These are phyloP conservation scores for Glyphotaelius pellucidus DNA, from an alignment of 2,888 invertebrate species.

Conservation along the genomic window DNA sequence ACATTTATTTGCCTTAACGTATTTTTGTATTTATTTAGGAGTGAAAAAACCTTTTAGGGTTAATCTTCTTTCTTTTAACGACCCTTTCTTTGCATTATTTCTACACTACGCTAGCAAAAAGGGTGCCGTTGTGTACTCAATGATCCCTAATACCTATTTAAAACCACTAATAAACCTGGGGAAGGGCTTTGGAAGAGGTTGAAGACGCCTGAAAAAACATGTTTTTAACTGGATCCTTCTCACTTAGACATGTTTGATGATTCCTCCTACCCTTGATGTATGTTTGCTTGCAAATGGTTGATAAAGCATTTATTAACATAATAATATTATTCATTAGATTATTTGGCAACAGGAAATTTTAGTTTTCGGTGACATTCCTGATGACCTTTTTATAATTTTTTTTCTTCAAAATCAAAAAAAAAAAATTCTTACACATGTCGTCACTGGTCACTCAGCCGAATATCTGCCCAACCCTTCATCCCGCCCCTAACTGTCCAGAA, in stretches of 20 bases:
- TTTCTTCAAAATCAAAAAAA: too few species aligned
- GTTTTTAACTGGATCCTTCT: neutral
- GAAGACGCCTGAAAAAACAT: neutral
- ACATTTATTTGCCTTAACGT: neutral
- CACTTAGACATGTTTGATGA: neutral
- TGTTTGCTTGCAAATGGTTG: neutral
- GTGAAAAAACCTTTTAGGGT: constrained; percentile 21
- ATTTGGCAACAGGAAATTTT: too few species aligned
- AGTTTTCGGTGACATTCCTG: too few species aligned
- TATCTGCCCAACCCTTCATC: too few species aligned
- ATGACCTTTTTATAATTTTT: too few species aligned
- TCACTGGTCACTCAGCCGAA: too few species aligned
- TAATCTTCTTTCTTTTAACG: constrained; percentile 22
- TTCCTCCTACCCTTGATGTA: neutral
- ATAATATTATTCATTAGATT: too few species aligned
- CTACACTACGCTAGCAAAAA: neutral
- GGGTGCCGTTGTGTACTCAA: constrained; percentile 3
- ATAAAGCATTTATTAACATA: too few species aligned
- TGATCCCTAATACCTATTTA: constrained; percentile 14
- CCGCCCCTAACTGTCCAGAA: too few species aligned
- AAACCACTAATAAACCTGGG: constrained; percentile 12
- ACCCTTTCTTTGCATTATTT: constrained; percentile 34
- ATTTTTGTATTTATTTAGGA: constrained; percentile 2
- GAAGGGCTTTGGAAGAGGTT: neutral
- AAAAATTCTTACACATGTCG: too few species aligned